Evolutionary conservation across 1,140 invertebrate species (phyloP), one percentile per base, ranked within the genome.

Genomic region (Drosophila nebulosa): DNA sequence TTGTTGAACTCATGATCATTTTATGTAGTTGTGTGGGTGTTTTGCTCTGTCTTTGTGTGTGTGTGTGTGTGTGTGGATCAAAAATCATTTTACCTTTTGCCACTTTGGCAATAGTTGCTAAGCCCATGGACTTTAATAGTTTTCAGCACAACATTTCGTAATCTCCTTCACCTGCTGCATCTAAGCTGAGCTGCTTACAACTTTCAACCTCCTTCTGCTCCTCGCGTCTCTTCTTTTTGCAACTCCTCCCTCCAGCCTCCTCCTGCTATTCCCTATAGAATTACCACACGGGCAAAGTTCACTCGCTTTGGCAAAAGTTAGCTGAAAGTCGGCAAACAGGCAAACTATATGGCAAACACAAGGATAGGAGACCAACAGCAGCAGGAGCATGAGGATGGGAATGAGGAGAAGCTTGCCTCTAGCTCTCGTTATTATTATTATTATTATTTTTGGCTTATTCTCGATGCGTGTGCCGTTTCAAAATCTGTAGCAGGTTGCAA

Each of bases 141-240:
- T 85, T 84, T 69, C 57, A 64, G 60, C 64, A 80, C 70, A 85
- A 72, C 69, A 72, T 86, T 86, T 69, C 46, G 69, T 86, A 85
- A 85, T 86, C 81, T 62, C 51, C 61, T 69, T 56, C 69, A 69
- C 74, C 67, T 69, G 65, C 59, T 74, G 67, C 66, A 64, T 69
- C 69, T 74, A 32, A 3, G 36, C 67, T 79, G 81, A 86, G 81
- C 81, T 74, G 81, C 81, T 85, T 85, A 86, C 74, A 85, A 86
- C 61, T 85, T 85, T 77, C 5, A 32, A 32, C 30, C 10, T 10
- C 7, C 39, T 18, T 3, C n/a, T 14, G 7, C 14, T 16, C 6
- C 14, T 16, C 14, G n/a, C 3, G 2, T 5, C 36, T 16, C 36
- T 14, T 16, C 4, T n/a, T n/a, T n/a, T n/a, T n/a, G n/a, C n/a